Evolutionary conservation across 2,797 vertebrate species (phyloP).

Genomic region (Huso huso): DNA sequence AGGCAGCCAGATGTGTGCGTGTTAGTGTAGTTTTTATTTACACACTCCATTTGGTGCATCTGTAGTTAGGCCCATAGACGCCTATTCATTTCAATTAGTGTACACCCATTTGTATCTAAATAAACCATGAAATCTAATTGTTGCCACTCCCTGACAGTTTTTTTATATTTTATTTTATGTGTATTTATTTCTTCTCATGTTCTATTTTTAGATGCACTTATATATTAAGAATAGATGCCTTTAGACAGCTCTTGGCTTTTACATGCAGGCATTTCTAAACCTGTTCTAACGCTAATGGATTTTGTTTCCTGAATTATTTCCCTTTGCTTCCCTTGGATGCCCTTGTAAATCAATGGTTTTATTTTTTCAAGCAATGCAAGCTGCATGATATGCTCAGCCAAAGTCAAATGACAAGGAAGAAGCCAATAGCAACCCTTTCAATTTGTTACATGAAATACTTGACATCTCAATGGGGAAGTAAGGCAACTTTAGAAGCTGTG

Average conservation of each 20-base stretch:
- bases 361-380: too few species aligned
- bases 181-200: not conserved
- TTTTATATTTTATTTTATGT: not conserved
- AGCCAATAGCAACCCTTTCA: too few species aligned
- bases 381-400: too few species aligned
- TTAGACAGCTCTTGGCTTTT: not conserved
- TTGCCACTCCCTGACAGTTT: not conserved
- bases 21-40: not conserved
- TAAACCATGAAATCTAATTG: not conserved
- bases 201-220: too few species aligned
- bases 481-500: too few species aligned
- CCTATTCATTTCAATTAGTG: not conserved
- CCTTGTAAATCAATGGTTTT: too few species aligned
- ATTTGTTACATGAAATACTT: too few species aligned
- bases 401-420: too few species aligned
- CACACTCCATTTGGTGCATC: not conserved
- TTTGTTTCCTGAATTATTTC: not conserved
- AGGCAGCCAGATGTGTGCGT: conserved; percentile 22
- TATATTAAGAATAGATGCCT: not conserved
- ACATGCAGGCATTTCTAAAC: not conserved
- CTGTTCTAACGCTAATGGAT: not conserved
- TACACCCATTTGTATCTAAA: not conserved
- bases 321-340: not conserved
- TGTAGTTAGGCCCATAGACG: not conserved
- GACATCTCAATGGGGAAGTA: too few species aligned